phyloP scores from a whole-genome alignment of 2,888 invertebrate species.

The Polydrusus tereticollis region DNA sequence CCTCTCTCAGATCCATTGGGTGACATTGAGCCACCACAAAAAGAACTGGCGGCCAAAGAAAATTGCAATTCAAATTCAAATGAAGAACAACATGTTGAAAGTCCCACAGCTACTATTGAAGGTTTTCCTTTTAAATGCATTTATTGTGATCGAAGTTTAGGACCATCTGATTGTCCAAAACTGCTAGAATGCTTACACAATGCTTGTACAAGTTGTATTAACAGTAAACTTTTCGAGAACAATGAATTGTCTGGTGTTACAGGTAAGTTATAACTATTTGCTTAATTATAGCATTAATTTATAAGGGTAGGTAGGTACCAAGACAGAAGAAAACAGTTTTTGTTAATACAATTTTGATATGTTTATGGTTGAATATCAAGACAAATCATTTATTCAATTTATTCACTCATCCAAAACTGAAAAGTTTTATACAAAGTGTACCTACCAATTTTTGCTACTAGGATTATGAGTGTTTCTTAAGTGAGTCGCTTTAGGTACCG shows the following conservation, averaged over 20 bases:
- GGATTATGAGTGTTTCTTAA: too few relatives aligned
- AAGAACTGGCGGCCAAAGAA: conserved; percentile 25
- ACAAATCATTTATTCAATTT: too few relatives aligned
- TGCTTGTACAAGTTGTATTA: conserved; percentile 82
- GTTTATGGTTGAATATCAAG: too few relatives aligned
- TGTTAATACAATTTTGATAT: too few relatives aligned
- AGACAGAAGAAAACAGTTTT: too few relatives aligned
- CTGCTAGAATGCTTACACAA: conserved; percentile 91
- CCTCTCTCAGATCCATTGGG: conserved; percentile 9
- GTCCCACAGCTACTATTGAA: conserved; percentile 63
- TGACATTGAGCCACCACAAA: conserved; percentile 17
- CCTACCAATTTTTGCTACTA: too few relatives aligned
- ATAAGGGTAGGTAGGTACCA: too few relatives aligned
- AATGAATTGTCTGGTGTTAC: conserved; percentile 60
- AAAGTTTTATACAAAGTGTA: too few relatives aligned
- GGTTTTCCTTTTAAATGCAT: conserved; percentile 64
- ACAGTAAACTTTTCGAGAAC: conserved; percentile 73
- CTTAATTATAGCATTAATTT: too few relatives aligned
- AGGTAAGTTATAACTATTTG: conserved; percentile 22
- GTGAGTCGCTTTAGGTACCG: too few relatives aligned
- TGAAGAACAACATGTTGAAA: conserved; percentile 63
- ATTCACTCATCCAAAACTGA: too few relatives aligned
- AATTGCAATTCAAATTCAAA: conserved; percentile 39
- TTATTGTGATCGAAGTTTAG: conserved; percentile 69
- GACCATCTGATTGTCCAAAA: conserved; percentile 77